phyloP scores from a whole-genome alignment of 2,113 vertebrate genomes.

The Aspiorhynchus laticeps region DNA sequence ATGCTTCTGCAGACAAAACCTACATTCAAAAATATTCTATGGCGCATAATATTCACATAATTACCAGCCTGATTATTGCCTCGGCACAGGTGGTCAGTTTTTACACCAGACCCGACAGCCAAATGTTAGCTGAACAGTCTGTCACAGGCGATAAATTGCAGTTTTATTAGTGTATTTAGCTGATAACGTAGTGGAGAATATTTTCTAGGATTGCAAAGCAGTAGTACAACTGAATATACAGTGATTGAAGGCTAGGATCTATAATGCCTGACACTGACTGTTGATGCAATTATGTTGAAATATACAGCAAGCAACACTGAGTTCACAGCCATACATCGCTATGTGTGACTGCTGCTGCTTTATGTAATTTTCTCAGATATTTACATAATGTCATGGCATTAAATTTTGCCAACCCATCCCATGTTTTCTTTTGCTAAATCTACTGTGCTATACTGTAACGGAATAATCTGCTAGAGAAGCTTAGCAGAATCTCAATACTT shows the following conservation, averaged over 20 bases:
- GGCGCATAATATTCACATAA: slow-evolving; percentile 36
- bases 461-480: background rate
- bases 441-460: background rate
- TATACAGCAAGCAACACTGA: slow-evolving; percentile 29
- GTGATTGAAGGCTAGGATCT: background rate
- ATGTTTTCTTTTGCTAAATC: background rate
- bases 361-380: slow-evolving; percentile 6
- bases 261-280: background rate
- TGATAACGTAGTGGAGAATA: background rate
- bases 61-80: slow-evolving; percentile 18
- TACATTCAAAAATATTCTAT: slow-evolving; percentile 36
- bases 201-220: background rate
- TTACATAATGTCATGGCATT: background rate
- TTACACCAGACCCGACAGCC: slow-evolving; percentile 7
- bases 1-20: slow-evolving; percentile 28
- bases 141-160: background rate
- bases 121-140: slow-evolving; percentile 39
- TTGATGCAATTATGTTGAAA: slow-evolving; percentile 40
- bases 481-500: background rate
- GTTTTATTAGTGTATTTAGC: background rate
- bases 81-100: slow-evolving; percentile 37
- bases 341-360: slow-evolving; percentile 15
- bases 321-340: background rate
- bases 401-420: background rate
- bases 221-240: background rate